Percentiles rank a stretch among this genome's conserved stretches.
These are phyloP conservation scores for Meandrusa payeni DNA, from an alignment of 2,888 invertebrate species.

Conservation along the genomic window DNA sequence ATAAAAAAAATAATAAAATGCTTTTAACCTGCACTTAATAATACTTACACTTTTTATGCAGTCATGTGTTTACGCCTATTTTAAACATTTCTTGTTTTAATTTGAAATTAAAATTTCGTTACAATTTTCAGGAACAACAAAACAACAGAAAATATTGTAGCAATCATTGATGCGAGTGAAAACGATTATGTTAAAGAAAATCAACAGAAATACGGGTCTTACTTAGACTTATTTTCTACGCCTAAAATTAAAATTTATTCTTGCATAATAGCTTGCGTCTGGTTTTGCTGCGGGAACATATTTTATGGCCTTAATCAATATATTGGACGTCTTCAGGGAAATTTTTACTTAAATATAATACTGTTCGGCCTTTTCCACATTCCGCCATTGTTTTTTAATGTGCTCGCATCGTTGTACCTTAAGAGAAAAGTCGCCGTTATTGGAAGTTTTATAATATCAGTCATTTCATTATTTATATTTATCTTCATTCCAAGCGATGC, in stretches of 20 bases:
- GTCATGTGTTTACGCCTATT: too few relatives aligned
- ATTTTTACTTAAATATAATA: constrained; percentile 90
- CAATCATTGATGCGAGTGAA: constrained; percentile 54
- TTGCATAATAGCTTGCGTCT: constrained; percentile 84
- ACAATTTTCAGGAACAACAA: constrained; percentile 60
- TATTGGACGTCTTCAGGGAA: constrained; percentile 87
- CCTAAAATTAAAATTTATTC: constrained; percentile 85
- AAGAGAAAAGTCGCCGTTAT: constrained; percentile 54
- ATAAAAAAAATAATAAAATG: too few relatives aligned
- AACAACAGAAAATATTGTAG: constrained; percentile 52
- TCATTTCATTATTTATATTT: constrained; percentile 52
- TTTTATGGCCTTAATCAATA: constrained; percentile 92
- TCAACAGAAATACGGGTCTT: constrained; percentile 49
- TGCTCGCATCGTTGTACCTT: constrained; percentile 50
- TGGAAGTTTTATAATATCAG: constrained; percentile 48
- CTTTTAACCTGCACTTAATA: too few relatives aligned
- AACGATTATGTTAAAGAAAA: constrained; percentile 37
- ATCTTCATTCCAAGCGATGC: constrained; percentile 51
- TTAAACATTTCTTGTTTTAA: too few relatives aligned
- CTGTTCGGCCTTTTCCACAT: constrained; percentile 77
- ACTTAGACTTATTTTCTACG: constrained; percentile 84
- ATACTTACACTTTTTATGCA: too few relatives aligned
- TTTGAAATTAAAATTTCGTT: too few relatives aligned
- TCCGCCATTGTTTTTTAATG: constrained; percentile 52
- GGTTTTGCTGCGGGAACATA: constrained; percentile 90